phyloP scores from a whole-genome alignment of 2,797 vertebrate genomes.

The Acanthiza pusilla region DNA sequence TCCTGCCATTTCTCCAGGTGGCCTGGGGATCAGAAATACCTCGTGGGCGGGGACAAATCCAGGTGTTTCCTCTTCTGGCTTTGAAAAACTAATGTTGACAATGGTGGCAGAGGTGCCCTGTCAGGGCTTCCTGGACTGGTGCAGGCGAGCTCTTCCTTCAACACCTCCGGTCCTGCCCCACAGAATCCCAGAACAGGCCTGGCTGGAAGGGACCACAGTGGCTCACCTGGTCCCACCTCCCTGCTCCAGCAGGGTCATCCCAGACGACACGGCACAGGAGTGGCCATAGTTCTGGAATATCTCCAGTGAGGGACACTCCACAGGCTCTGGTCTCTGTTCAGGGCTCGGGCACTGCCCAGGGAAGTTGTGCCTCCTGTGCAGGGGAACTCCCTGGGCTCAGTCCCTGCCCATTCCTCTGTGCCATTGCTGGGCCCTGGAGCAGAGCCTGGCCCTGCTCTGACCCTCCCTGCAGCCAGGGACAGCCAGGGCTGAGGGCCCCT shows the following conservation, averaged over 20 bases:
- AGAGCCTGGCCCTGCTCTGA: neutral
- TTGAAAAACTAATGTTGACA: neutral
- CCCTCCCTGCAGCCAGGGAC: neutral
- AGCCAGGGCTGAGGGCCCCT: neutral
- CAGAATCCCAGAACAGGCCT: fast-evolving
- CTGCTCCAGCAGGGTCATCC: neutral
- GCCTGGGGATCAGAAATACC: neutral
- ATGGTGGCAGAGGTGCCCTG: too few species aligned
- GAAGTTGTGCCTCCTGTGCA: neutral
- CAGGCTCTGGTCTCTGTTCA: neutral
- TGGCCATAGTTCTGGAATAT: neutral
- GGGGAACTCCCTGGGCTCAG: neutral
- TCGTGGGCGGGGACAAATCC: neutral
- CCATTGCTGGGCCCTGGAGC: neutral
- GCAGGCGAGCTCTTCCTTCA: fast-evolving
- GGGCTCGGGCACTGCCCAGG: neutral
- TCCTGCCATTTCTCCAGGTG: neutral
- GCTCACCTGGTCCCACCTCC: neutral
- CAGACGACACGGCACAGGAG: neutral
- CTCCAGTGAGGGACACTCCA: neutral
- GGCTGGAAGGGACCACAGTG: neutral
- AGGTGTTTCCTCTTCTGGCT: neutral
- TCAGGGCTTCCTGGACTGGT: neutral
- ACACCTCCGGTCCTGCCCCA: neutral
- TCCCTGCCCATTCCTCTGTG: neutral